Conservation (phyloP, 2,797 vertebrate species). For the Myripristis jacobus region DNA sequence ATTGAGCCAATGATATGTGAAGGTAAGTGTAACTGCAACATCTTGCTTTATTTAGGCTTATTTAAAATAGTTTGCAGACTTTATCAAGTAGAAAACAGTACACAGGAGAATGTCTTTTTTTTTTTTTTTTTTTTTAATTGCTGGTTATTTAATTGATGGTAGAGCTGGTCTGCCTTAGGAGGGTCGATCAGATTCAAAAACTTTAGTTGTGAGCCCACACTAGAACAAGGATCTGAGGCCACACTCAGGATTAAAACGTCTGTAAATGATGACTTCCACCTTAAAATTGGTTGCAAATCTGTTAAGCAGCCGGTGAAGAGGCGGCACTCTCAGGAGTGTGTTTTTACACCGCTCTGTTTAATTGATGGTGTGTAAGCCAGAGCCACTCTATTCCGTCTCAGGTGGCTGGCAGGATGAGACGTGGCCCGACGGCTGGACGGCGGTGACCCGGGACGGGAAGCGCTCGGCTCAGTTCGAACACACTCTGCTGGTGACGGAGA, state of each 20-base stretch:
- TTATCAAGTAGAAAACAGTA: no score
- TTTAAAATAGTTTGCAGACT: no score
- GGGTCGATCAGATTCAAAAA: background rate
- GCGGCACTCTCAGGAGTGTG: background rate
- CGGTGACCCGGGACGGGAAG: slow-evolving; percentile 95
- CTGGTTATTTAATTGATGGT: background rate
- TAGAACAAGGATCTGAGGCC: no score
- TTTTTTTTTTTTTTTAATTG: no score
- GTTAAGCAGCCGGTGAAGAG: slow-evolving; percentile 1
- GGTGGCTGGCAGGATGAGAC: slow-evolving; percentile 99
- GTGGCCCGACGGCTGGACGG: slow-evolving; percentile 99
- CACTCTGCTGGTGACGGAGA: slow-evolving; percentile 96
- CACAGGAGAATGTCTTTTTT: no score
- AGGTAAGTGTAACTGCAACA: slow-evolving; percentile 86
- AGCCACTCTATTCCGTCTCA: slow-evolving; percentile 58
- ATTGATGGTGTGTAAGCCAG: slow-evolving; percentile 41
- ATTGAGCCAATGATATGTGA: slow-evolving; percentile 99
- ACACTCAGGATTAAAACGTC: background rate
- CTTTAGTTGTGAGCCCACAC: background rate
- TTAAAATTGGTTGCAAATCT: slow-evolving; percentile 2
- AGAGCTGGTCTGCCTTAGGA: background rate
- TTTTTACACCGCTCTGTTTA: slow-evolving; percentile 27
- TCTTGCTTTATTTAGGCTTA: no score
- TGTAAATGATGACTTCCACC: slow-evolving; percentile 3
- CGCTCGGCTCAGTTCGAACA: slow-evolving; percentile 99